Conservation (phyloP, 2,113 vertebrate genomes). For the Halcyon senegalensis region DNA sequence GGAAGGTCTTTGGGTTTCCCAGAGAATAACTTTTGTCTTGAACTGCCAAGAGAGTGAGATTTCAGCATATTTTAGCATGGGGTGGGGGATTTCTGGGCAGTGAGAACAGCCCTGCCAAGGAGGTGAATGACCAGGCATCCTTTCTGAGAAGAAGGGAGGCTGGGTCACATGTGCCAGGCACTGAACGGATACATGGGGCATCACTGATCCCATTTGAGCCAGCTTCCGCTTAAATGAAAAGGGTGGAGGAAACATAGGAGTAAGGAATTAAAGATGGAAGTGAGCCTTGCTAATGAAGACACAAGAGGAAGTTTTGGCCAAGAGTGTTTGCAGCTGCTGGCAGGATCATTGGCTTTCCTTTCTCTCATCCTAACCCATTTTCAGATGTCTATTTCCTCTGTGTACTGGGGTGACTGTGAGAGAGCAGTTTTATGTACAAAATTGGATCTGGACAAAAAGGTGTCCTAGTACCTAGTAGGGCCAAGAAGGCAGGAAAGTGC, state of each 20-base stretch:
- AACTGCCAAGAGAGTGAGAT: background rate
- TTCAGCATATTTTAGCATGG: background rate
- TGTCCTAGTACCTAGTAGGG: background rate
- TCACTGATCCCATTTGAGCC: background rate
- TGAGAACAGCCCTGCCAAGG: background rate
- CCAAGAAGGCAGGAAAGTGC: background rate
- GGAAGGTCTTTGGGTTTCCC: background rate
- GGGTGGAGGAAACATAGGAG: background rate
- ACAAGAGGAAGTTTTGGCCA: background rate
- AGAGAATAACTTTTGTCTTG: background rate
- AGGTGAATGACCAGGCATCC: background rate
- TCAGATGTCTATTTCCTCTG: background rate
- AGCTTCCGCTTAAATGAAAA: background rate
- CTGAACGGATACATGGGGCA: background rate
- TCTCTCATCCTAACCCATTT: background rate
- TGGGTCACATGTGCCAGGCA: rapidly evolving
- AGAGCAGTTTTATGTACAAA: background rate
- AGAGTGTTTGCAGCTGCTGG: background rate
- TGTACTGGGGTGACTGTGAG: background rate
- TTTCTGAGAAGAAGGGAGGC: background rate
- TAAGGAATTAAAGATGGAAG: background rate
- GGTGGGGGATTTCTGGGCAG: background rate
- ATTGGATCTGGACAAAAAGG: background rate
- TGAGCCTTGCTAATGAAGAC: background rate
- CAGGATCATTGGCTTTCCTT: background rate